Evolutionary conservation across 1,140 invertebrate genomes (phyloP), one percentile per base, ranked within the genome.

Genomic region (Heterodera schachtii): DNA sequence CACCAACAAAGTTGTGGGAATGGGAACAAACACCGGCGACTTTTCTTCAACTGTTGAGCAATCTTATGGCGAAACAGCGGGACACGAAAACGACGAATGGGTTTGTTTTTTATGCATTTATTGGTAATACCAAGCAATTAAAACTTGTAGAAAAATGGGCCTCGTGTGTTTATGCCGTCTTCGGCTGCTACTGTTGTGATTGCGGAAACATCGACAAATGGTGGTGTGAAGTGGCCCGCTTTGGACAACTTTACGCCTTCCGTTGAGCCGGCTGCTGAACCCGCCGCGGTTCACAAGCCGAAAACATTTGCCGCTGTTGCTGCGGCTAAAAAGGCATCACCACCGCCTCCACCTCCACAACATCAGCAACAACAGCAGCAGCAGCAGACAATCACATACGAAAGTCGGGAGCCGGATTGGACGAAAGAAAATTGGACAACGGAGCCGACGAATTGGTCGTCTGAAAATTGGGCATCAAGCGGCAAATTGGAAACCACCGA

Each of bases 291-390:
- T 31, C 77, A 66, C 19, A 78, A 78, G 66, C 77, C 77, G 19
- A 78, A 78, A 46, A 78, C 77, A 19, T 78, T 78, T 78, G 77
- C 77, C 47, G 52, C 77, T 19, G 77, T 78, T 16, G 77, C 77
- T n/a, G 77, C 77, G 11, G 44, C 77, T 13, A 78, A 78, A 44
- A 78, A 78, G 43, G 21, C 21, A 11, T 13, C 46, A 19, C 77
- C 21, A 5, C 77, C 64, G 5, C 60, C 77, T 57, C 3, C 57
- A 64, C 13, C 19, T 4, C 13, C 16, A 19, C 57, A 64, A 19
- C 11, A 19, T 5, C 57, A 64, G 47, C 77, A 43, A 64, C 46
- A 76, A 49, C 75, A n/a, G 0, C 74, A 31, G 31, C 31, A 31
- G 31, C 31, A 31, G 31, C 31, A 31, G 31, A 31, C 31, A 31